A percentile compares a stretch with the other conserved stretches of the same genome.
Conservation (phyloP, 1,140 invertebrate genomes). For the Choristoneura fumiferana region DNA sequence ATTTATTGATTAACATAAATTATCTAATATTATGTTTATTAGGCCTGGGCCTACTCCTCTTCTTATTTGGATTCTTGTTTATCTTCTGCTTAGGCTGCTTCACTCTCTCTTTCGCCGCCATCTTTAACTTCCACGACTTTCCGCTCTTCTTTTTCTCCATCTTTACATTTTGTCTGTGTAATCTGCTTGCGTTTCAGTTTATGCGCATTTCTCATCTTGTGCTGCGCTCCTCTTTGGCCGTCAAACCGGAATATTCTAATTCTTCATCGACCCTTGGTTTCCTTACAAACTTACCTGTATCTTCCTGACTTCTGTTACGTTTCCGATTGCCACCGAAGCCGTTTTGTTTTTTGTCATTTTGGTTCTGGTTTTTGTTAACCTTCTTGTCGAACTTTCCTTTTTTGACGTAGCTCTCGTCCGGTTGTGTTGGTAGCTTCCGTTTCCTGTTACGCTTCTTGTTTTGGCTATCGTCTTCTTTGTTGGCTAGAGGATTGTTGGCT, state of each 20-base stretch:
- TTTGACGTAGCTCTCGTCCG: conserved; percentile 65
- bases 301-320: conserved; percentile 30
- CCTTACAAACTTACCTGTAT: conserved; percentile 48
- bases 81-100: conserved; percentile 81
- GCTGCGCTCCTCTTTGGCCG: conserved; percentile 79
- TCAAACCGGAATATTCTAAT: conserved; percentile 80
- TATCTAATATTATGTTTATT: conserved; percentile 31
- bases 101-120: conserved; percentile 78
- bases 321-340: conserved; percentile 24
- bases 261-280: conserved; percentile 43
- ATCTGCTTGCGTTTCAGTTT: conserved; percentile 82
- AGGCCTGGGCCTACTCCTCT: conserved; percentile 49
- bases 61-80: conserved; percentile 72
- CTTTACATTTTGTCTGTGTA: conserved; percentile 82
- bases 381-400: conserved; percentile 65
- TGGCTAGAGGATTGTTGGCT: conserved; percentile 81
- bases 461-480: conserved; percentile 40
- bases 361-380: conserved; percentile 43
- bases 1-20: neutral
- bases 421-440: conserved; percentile 50
- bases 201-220: conserved; percentile 83
- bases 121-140: conserved; percentile 74
- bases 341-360: conserved; percentile 31
- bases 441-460: conserved; percentile 48
- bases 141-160: conserved; percentile 81